Percentiles rank a stretch among this genome's conserved stretches.
These are phyloP conservation scores for Acropora yongei DNA, from an alignment of 64 coral and sea anemone genomes.

Conservation along the genomic window DNA sequence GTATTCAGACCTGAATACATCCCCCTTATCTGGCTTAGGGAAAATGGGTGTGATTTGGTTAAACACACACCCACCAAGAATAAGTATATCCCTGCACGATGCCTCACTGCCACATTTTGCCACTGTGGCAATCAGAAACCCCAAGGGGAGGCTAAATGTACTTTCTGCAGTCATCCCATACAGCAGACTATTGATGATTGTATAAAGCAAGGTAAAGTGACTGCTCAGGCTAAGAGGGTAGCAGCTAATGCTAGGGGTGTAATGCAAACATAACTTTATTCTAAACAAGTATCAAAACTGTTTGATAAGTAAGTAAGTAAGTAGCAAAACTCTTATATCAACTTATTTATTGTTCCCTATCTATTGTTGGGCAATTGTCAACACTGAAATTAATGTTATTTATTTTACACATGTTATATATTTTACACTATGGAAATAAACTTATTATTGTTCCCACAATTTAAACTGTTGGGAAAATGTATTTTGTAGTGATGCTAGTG, in stretches of 20 bases:
- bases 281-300: too few species aligned
- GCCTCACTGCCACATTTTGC: slow-evolving; percentile 48
- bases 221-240: slow-evolving; percentile 36
- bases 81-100: slow-evolving; percentile 59
- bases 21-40: slow-evolving; percentile 66
- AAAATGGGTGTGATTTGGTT: slow-evolving; percentile 41
- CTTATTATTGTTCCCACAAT: slow-evolving; percentile 27
- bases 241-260: slow-evolving; percentile 7
- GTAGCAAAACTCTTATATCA: neutral
- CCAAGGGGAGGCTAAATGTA: slow-evolving; percentile 18
- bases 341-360: neutral
- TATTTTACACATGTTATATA: slow-evolving; percentile 19
- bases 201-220: slow-evolving; percentile 29
- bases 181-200: slow-evolving; percentile 35
- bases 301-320: too few species aligned
- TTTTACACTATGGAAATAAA: neutral
- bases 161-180: slow-evolving; percentile 49
- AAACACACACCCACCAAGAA: slow-evolving; percentile 53
- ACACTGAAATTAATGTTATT: neutral
- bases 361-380: slow-evolving; percentile 6
- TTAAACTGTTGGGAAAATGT: slow-evolving; percentile 14
- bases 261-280: neutral
- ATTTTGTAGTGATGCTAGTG: neutral
- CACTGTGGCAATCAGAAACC: slow-evolving; percentile 51
- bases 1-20: slow-evolving; percentile 62